Evolutionary conservation across 1,140 invertebrate species (phyloP).

Genomic region (Paracyclopina nana): DNA sequence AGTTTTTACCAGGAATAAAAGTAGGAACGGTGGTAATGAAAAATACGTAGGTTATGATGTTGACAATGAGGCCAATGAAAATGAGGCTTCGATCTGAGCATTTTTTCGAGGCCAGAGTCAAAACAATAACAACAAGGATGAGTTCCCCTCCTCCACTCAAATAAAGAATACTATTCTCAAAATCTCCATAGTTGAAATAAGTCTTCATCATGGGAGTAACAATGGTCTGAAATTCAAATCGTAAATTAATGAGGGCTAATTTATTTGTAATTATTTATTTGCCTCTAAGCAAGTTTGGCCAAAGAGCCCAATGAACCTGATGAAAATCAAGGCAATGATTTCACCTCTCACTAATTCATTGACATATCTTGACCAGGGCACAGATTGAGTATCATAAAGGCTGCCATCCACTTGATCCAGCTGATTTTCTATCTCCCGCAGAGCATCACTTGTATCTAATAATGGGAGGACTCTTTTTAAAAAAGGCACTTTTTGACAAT

Average conservation of each 20-base stretch:
- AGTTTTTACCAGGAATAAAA: slow-evolving; percentile 12
- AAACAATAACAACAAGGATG: background rate
- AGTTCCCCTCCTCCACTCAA: slow-evolving; percentile 24
- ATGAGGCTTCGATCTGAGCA: slow-evolving; percentile 16
- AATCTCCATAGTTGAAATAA: slow-evolving; percentile 23
- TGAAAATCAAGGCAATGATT: slow-evolving; percentile 18
- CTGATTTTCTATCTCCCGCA: too few relatives aligned
- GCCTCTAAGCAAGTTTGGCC: slow-evolving; percentile 20
- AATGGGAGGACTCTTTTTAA: too few relatives aligned
- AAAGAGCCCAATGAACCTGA: slow-evolving; percentile 21
- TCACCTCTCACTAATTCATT: slow-evolving; percentile 19
- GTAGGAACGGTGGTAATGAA: slow-evolving; percentile 15
- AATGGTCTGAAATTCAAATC: slow-evolving; percentile 16
- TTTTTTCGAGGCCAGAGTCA: slow-evolving; percentile 7
- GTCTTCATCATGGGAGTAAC: slow-evolving; percentile 20
- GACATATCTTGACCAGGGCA: slow-evolving; percentile 15
- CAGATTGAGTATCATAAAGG: too few relatives aligned
- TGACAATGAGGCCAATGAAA: slow-evolving; percentile 15
- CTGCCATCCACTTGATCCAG: too few relatives aligned
- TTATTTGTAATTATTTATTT: too few relatives aligned
- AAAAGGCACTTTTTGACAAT: too few relatives aligned
- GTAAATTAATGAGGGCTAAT: too few relatives aligned
- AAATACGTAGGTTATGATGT: slow-evolving; percentile 11
- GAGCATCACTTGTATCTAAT: too few relatives aligned
- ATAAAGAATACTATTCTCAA: slow-evolving; percentile 26